Evolutionary conservation across 30 jellyfish, hydroid and myxozoan species (phyloP).

Genomic region (Hydra vulgaris): DNA sequence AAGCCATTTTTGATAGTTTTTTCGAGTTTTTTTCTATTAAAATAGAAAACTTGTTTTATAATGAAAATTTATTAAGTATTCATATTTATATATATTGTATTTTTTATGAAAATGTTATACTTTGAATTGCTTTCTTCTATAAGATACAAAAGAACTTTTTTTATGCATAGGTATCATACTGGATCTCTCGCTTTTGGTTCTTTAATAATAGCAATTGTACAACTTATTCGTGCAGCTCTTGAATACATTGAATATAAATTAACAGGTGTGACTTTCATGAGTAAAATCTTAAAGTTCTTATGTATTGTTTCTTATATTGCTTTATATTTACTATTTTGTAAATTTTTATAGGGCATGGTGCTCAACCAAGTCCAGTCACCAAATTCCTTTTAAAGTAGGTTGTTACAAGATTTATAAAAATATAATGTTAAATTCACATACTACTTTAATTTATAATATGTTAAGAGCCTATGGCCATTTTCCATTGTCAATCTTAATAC

Average conservation of each 20-base stretch:
- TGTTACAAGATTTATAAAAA: no score
- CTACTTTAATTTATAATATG: no score
- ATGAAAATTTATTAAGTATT: no score
- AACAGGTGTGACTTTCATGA: conserved; percentile 67
- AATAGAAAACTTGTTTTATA: no score
- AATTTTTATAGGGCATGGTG: conserved; percentile 27
- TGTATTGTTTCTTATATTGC: neutral
- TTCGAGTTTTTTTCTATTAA: no score
- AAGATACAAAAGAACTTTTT: no score
- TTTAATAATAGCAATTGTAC: conserved; percentile 82
- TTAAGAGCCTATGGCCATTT: no score
- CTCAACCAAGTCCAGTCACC: conserved; percentile 69
- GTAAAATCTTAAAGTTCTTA: neutral
- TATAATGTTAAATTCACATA: no score
- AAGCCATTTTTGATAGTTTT: no score
- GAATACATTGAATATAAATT: conserved; percentile 81
- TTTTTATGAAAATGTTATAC: neutral
- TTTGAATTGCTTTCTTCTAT: no score
- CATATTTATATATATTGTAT: no score
- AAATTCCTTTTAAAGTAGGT: conserved; percentile 76
- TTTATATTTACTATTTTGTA: neutral
- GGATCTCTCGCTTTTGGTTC: conserved; percentile 98
- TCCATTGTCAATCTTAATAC: no score
- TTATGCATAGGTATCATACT: conserved; percentile 55
- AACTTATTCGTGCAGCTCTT: conserved; percentile 67